These are phyloP conservation scores for Hafferia zeledoni DNA, from an alignment of 2,797 vertebrate genomes.

Conservation along the genomic window DNA sequence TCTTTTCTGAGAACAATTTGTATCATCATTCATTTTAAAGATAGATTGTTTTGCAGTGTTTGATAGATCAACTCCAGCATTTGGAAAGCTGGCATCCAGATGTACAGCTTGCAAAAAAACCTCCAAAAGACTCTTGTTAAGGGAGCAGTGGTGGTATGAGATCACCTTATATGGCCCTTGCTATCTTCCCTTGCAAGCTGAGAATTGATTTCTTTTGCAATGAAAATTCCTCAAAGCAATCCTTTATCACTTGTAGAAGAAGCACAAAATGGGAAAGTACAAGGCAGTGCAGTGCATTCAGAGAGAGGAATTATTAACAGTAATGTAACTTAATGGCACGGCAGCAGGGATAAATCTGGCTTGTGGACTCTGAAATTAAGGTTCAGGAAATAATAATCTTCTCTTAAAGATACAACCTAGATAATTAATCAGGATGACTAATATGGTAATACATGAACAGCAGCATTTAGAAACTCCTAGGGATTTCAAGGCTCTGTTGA, in stretches of 20 bases:
- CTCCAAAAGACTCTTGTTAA: background rate
- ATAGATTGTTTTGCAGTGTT: conserved; percentile 3
- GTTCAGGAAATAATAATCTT: conserved; percentile 29
- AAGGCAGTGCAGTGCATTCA: background rate
- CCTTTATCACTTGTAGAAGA: conserved; percentile 49
- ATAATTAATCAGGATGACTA: conserved; percentile 46
- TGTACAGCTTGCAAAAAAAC: background rate
- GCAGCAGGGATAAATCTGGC: conserved; percentile 46
- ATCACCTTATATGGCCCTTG: conserved; percentile 55
- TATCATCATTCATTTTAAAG: conserved; percentile 33
- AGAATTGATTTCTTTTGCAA: conserved; percentile 56
- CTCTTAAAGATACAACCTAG: conserved; percentile 4
- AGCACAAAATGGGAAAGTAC: conserved; percentile 1
- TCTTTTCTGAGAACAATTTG: conserved; percentile 25
- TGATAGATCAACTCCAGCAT: background rate
- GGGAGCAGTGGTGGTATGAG: background rate
- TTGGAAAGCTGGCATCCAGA: conserved; percentile 57
- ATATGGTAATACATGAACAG: background rate
- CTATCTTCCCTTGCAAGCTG: conserved; percentile 15
- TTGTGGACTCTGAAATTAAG: background rate
- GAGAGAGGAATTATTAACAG: conserved; percentile 30
- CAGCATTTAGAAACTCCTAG: background rate
- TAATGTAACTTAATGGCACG: background rate
- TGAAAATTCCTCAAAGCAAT: conserved; percentile 50
- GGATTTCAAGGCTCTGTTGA: conserved; percentile 10